Percentiles rank a stretch among this genome's conserved stretches.
These are phyloP conservation scores for Ceratoteleas bidentatus DNA, from an alignment of 1,140 invertebrate genomes.

Conservation along the genomic window DNA sequence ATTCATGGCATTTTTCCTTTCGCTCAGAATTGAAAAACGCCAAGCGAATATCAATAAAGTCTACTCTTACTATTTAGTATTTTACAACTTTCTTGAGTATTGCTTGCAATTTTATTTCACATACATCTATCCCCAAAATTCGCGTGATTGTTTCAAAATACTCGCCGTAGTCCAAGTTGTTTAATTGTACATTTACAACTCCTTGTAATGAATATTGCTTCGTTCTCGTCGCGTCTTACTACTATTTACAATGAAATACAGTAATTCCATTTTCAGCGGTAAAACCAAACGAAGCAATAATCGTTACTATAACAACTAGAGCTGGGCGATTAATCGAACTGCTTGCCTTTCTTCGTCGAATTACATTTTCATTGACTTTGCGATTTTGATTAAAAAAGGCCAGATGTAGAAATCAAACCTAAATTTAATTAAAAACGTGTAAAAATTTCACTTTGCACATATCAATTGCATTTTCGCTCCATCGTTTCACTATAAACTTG, in stretches of 20 bases:
- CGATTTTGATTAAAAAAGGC: constrained; percentile 7
- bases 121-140: constrained; percentile 11
- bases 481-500: constrained; percentile 6
- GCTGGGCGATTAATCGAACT: constrained; percentile 49
- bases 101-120: constrained; percentile 1
- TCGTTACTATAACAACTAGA: constrained; percentile 31
- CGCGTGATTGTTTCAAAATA: constrained; percentile 27
- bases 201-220: constrained; percentile 26
- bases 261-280: constrained; percentile 3
- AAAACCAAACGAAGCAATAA: constrained; percentile 29
- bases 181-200: constrained; percentile 49
- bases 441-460: too few species aligned
- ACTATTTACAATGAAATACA: constrained; percentile 20
- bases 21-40: neutral
- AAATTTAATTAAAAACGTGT: too few species aligned
- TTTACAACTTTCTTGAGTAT: too few species aligned
- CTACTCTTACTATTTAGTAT: too few species aligned
- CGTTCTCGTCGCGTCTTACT: constrained; percentile 17
- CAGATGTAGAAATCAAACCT: too few species aligned
- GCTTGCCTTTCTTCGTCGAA: constrained; percentile 21
- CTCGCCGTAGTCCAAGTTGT: constrained; percentile 7
- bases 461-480: neutral
- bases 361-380: neutral
- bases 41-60: too few species aligned
- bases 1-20: too few species aligned